Conservation (phyloP, 2,888 invertebrate genomes). For the Zaprionus obscuricornis region DNA sequence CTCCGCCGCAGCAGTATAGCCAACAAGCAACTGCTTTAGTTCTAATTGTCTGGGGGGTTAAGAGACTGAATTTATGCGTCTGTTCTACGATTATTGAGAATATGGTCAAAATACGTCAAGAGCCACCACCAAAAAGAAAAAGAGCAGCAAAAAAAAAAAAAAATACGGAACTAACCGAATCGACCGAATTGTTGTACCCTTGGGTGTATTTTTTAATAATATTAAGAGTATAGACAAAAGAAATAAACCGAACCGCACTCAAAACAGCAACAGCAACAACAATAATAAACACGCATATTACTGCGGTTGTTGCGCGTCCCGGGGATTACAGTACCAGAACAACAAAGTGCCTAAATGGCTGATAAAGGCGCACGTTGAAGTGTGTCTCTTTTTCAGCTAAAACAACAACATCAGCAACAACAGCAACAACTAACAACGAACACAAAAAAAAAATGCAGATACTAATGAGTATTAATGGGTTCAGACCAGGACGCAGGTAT, state of each 20-base stretch:
- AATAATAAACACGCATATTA: slow-evolving; percentile 73
- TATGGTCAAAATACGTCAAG: slow-evolving; percentile 24
- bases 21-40: slow-evolving; percentile 24
- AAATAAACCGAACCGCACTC: slow-evolving; percentile 48
- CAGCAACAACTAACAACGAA: background rate
- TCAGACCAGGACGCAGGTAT: slow-evolving; percentile 53
- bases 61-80: slow-evolving; percentile 48
- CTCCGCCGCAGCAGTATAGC: background rate
- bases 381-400: slow-evolving; percentile 30
- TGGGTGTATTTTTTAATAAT: slow-evolving; percentile 78
- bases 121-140: slow-evolving; percentile 42
- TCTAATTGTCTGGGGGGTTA: slow-evolving; percentile 69
- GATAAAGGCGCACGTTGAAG: slow-evolving; percentile 69
- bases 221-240: slow-evolving; percentile 69
- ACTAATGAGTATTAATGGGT: slow-evolving; percentile 77
- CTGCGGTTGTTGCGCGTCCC: slow-evolving; percentile 60
- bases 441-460: slow-evolving; percentile 45
- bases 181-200: slow-evolving; percentile 70
- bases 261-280: slow-evolving; percentile 37
- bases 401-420: slow-evolving; percentile 6
- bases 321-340: slow-evolving; percentile 71
- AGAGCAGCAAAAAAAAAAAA: background rate
- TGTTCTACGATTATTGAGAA: slow-evolving; percentile 31
- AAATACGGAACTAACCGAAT: slow-evolving; percentile 46
- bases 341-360: slow-evolving; percentile 76